phyloP scores from a whole-genome alignment of 2,888 invertebrate genomes.

The Xanthorhoe designata region DNA sequence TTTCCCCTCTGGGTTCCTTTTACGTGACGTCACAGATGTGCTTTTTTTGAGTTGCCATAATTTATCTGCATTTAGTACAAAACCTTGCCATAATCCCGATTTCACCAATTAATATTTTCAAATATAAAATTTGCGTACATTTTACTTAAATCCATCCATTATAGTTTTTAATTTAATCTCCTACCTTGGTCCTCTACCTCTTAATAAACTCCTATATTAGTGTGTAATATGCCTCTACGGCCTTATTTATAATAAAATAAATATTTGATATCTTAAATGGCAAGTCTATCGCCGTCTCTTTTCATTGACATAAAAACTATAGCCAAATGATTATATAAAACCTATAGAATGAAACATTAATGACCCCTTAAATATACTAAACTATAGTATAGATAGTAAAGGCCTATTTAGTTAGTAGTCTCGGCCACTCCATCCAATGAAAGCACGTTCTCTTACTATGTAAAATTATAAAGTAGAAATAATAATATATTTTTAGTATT shows the following conservation, averaged over 20 bases:
- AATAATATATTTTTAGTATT: too few relatives aligned
- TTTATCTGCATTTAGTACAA: conserved; percentile 30
- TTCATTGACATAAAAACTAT: not conserved
- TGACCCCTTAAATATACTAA: conserved; percentile 18
- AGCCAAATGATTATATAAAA: not conserved
- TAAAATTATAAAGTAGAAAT: too few relatives aligned
- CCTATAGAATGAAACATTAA: not conserved
- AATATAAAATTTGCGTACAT: not conserved
- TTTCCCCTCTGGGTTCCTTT: too few relatives aligned
- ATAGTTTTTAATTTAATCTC: not conserved
- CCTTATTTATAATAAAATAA: not conserved
- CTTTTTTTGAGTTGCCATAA: conserved; percentile 15
- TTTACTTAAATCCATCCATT: not conserved
- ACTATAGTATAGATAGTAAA: conserved; percentile 17
- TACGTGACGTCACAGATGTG: not conserved
- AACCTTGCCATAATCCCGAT: conserved; percentile 45
- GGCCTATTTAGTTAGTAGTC: conserved; percentile 24
- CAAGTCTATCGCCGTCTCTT: not conserved
- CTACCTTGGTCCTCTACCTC: conserved; percentile 57
- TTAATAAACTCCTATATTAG: conserved; percentile 39
- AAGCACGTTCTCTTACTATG: conserved; percentile 5
- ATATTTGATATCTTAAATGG: not conserved
- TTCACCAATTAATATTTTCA: not conserved
- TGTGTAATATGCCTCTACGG: not conserved
- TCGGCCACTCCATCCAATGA: conserved; percentile 24